Evolutionary conservation across 2,888 invertebrate genomes (phyloP).

Genomic region (Oligia latruncula): DNA sequence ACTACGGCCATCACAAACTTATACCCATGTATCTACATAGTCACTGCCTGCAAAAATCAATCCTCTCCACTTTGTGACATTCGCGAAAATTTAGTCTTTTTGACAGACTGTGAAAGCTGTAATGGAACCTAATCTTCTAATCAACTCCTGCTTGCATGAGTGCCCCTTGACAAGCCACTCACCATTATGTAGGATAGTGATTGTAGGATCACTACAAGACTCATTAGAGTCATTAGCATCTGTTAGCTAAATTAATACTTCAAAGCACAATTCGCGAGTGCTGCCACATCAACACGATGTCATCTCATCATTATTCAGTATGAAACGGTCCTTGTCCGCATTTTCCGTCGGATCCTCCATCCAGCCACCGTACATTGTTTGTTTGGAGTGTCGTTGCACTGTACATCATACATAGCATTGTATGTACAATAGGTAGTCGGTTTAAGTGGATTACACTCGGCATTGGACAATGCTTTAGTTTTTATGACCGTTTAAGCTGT

Average conservation of each 20-base stretch:
- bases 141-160: conserved; percentile 37
- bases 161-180: conserved; percentile 50
- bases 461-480: conserved; percentile 80
- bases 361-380: conserved; percentile 66
- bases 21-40: neutral
- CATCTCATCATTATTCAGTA: conserved; percentile 73
- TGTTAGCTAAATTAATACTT: conserved; percentile 69
- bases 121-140: conserved; percentile 56
- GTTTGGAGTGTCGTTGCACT: conserved; percentile 71
- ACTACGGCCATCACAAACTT: neutral
- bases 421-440: conserved; percentile 71
- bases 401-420: conserved; percentile 73
- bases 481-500: conserved; percentile 78
- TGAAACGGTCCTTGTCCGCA: conserved; percentile 68
- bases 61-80: neutral
- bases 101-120: conserved; percentile 24
- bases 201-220: conserved; percentile 52
- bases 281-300: conserved; percentile 63
- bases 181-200: conserved; percentile 49
- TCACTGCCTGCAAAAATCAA: conserved; percentile 23
- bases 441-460: conserved; percentile 81
- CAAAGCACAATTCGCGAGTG: conserved; percentile 65
- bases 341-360: conserved; percentile 65
- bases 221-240: conserved; percentile 62
- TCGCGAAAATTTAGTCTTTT: conserved; percentile 37